Percentiles rank a stretch among this genome's conserved stretches.
Evolutionary conservation across 2,888 invertebrate species (phyloP).

Genomic region (Sesia apiformis): DNA sequence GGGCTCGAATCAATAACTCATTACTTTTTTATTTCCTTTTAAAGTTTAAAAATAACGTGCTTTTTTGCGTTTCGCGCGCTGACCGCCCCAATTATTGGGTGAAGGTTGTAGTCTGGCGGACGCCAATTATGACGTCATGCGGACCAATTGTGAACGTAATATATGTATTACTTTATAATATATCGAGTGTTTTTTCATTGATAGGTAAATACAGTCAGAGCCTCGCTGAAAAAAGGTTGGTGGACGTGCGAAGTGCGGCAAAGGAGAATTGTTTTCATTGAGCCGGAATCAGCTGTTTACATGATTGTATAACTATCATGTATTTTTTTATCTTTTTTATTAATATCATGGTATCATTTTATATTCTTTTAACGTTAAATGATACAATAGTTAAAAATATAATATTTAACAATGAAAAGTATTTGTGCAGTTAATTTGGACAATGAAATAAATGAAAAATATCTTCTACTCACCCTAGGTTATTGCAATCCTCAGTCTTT

Average conservation of each 20-base stretch:
- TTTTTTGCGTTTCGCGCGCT: constrained; percentile 34
- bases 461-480: too few relatives aligned
- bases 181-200: background rate
- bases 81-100: constrained; percentile 32
- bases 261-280: background rate
- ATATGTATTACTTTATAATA: background rate
- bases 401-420: too few relatives aligned
- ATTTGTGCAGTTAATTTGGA: too few relatives aligned
- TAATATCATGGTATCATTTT: too few relatives aligned
- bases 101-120: constrained; percentile 17
- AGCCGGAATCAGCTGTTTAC: background rate
- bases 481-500: too few relatives aligned
- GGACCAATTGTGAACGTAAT: background rate
- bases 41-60: constrained; percentile 49
- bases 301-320: too few relatives aligned
- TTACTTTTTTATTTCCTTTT: constrained; percentile 54
- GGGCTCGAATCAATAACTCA: constrained; percentile 45
- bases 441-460: too few relatives aligned
- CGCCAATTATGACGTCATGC: constrained; percentile 32
- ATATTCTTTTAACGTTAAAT: too few relatives aligned
- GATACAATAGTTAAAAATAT: too few relatives aligned
- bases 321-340: too few relatives aligned
- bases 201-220: background rate
- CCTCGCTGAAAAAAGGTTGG: background rate
- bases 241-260: background rate